Conservation (phyloP, 2,888 invertebrate genomes). For the Synanthedon myopaeformis region DNA sequence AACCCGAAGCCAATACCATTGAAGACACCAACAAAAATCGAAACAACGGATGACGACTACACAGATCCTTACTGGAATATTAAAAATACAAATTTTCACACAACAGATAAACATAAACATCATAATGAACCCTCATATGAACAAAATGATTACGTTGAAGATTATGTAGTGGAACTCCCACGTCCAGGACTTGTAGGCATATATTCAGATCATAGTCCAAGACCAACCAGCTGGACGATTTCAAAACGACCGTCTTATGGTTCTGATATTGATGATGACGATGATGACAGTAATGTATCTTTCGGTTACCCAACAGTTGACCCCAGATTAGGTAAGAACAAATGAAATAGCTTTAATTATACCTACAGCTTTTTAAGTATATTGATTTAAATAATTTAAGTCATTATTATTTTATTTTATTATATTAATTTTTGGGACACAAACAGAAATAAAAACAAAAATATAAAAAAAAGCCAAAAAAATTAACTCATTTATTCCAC, state of each 20-base stretch:
- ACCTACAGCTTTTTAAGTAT: too few species aligned
- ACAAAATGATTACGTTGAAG: slow-evolving; percentile 31
- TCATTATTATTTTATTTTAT: too few species aligned
- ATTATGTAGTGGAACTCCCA: slow-evolving; percentile 46
- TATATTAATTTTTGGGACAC: too few species aligned
- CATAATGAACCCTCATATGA: slow-evolving; percentile 14
- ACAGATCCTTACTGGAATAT: slow-evolving; percentile 58
- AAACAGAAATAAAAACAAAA: too few species aligned
- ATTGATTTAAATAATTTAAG: too few species aligned
- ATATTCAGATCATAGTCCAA: slow-evolving; percentile 39
- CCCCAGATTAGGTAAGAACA: slow-evolving; percentile 38
- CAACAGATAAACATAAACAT: slow-evolving; percentile 13
- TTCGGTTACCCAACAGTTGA: slow-evolving; percentile 50
- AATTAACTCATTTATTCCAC: too few species aligned
- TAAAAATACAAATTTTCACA: slow-evolving; percentile 34
- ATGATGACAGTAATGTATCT: slow-evolving; percentile 24
- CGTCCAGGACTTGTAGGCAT: slow-evolving; percentile 48
- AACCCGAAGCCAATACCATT: slow-evolving; percentile 17
- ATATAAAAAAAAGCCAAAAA: too few species aligned
- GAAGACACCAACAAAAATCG: slow-evolving; percentile 19
- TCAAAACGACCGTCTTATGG: slow-evolving; percentile 21
- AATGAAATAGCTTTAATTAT: too few species aligned
- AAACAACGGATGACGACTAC: slow-evolving; percentile 32
- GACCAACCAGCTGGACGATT: slow-evolving; percentile 24
- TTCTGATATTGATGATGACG: slow-evolving; percentile 12